Conservation (phyloP, 2,797 vertebrate species). For the Clarias fuscus region DNA sequence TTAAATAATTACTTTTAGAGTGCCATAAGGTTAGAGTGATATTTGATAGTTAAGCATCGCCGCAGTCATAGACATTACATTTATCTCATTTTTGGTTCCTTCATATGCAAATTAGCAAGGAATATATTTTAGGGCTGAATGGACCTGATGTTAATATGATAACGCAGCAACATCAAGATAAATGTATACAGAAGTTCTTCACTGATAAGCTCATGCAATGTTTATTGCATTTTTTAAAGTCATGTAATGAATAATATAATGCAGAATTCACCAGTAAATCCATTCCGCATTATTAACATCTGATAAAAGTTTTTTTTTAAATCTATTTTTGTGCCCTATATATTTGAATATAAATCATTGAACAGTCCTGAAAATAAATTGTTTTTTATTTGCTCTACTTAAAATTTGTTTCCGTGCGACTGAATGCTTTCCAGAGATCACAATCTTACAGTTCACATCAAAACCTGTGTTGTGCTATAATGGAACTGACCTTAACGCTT, state of each 20-base stretch:
- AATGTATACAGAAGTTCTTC: background rate
- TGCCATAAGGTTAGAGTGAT: background rate
- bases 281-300: constrained; percentile 42
- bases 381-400: constrained; percentile 33
- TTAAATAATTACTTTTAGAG: background rate
- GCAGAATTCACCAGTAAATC: background rate
- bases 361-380: constrained; percentile 31
- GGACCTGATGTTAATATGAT: background rate
- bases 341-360: constrained; percentile 67
- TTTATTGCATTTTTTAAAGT: background rate
- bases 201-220: background rate
- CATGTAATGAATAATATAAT: background rate
- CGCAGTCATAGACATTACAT: background rate
- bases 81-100: background rate
- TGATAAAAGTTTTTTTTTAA: constrained; percentile 52
- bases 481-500: constrained; percentile 11
- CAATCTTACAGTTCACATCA: constrained; percentile 35
- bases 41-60: background rate
- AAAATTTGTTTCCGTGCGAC: constrained; percentile 26
- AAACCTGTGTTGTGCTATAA: constrained; percentile 21
- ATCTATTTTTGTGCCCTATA: constrained; percentile 52
- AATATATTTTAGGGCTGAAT: background rate
- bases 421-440: constrained; percentile 29
- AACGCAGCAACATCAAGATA: background rate
- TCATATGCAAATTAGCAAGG: background rate